Base-by-base conservation (phyloP, 1,140 invertebrate species). In the Cyclina sinensis region DNA sequence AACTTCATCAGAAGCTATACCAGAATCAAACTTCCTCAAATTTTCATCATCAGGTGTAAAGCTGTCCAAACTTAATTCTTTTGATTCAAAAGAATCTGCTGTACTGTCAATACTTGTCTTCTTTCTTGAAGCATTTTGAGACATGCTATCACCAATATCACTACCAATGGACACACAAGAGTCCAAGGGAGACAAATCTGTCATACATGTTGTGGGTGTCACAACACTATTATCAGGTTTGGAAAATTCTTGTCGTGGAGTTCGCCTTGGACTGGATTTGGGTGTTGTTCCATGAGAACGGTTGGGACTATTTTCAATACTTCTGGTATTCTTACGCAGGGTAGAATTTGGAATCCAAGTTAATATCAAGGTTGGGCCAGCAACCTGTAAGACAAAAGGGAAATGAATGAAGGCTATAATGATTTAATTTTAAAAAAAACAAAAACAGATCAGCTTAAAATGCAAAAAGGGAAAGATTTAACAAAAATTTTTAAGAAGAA, bases 271-370 rank as follows among this genome's bases (percentile, higher is more conserved):
- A 85, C 94, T 95, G 35, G 91, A 79, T 86, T 90, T 92, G n/a
- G 93, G 92, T 43, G 91, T 93, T 32, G 82, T 83, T 24, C 90
- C 91, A 32, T 88, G 73, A 7, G 93, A 92, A 35, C 90, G 91
- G 68, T 92, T 94, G 27, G 95, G 95, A 89, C 94, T 95, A 89
- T 96, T 98, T 93, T 98, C 97, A 32, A 98, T 96, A 27, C 97
- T 97, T 5, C 97, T 97, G 0, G 98, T 98, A 94, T 98, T 98
- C 95, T 97, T 98, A 82, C 97, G 97, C n/a, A 99, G 95, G 0
- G 98, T 98, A 3, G 97, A 97, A 94, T 99, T 99, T 0, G 98
- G 98, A 91, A 99, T 98, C 98, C 98, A 99, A 78, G 98, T 98
- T 0, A 99, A 96, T 87, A 98, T 97, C 0, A 99, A 94, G 0